Percentiles rank a stretch among this genome's conserved stretches.
These are phyloP conservation scores for Phanerotoma sp. DNA, from an alignment of 2,888 invertebrate species.

Conservation along the genomic window DNA sequence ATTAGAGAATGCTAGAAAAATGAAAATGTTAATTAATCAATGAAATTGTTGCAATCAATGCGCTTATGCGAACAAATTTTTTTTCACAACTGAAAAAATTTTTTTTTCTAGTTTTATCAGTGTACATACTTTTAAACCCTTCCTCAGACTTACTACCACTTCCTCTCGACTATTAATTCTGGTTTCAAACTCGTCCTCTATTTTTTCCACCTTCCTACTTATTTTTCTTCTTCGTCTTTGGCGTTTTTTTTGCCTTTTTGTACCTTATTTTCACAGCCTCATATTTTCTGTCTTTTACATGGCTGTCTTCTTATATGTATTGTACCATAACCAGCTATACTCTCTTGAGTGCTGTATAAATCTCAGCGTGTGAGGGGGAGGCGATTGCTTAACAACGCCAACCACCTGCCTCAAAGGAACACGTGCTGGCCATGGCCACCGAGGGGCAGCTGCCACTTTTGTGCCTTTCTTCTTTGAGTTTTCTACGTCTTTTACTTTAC, in stretches of 20 bases:
- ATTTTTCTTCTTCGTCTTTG: neutral
- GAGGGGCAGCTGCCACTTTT: slow-evolving; percentile 31
- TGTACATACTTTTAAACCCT: too few relatives aligned
- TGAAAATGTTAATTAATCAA: too few relatives aligned
- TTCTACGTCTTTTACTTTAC: slow-evolving; percentile 8
- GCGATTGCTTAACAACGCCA: slow-evolving; percentile 51
- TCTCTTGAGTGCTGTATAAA: slow-evolving; percentile 40
- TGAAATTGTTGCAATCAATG: too few relatives aligned
- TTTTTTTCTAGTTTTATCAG: too few relatives aligned
- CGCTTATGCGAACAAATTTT: too few relatives aligned
- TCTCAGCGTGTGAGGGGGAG: slow-evolving; percentile 50
- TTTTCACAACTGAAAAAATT: too few relatives aligned
- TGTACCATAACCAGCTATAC: too few relatives aligned
- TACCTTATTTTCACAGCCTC: too few relatives aligned
- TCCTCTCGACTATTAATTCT: neutral
- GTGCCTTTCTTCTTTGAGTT: slow-evolving; percentile 15
- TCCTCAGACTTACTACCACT: too few relatives aligned
- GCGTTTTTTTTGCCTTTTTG: slow-evolving; percentile 11
- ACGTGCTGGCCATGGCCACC: slow-evolving; percentile 45
- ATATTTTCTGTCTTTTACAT: slow-evolving; percentile 7
- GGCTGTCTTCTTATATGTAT: too few relatives aligned
- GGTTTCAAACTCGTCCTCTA: neutral
- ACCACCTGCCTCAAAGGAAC: slow-evolving; percentile 54
- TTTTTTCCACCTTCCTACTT: neutral
- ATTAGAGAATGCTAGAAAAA: too few relatives aligned